These are phyloP conservation scores for Nasonia longicornis DNA, from an alignment of 1,140 invertebrate genomes.

Conservation along the genomic window DNA sequence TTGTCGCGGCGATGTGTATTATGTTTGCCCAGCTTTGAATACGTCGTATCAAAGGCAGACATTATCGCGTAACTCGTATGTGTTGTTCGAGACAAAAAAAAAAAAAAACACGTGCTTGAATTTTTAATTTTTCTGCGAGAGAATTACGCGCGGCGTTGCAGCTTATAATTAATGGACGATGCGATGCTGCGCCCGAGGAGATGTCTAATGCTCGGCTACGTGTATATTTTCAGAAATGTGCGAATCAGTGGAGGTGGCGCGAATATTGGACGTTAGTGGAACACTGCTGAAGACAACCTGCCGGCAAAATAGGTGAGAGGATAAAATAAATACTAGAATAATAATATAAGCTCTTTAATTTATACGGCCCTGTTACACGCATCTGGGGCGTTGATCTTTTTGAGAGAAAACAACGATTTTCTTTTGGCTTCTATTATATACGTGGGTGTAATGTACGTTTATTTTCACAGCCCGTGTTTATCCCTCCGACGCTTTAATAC, in stretches of 20 bases:
- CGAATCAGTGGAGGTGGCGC: conserved; percentile 14
- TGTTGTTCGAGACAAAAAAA: too few species aligned
- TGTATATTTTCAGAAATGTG: conserved; percentile 31
- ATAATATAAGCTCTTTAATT: background rate
- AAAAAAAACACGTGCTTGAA: too few species aligned
- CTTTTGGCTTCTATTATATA: too few species aligned
- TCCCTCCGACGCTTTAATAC: too few species aligned
- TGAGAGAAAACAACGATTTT: background rate
- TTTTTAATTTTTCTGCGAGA: too few species aligned
- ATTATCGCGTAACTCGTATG: too few species aligned
- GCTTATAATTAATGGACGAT: too few species aligned
- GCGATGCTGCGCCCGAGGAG: background rate
- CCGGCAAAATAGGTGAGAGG: conserved; percentile 31
- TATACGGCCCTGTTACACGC: background rate
- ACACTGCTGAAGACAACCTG: conserved; percentile 17
- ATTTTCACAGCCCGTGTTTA: background rate
- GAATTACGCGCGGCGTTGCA: too few species aligned
- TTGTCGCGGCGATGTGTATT: too few species aligned
- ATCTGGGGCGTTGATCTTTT: conserved; percentile 6
- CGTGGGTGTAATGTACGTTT: background rate
- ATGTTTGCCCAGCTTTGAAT: too few species aligned
- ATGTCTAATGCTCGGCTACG: background rate
- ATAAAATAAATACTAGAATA: conserved; percentile 19
- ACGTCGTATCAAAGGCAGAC: too few species aligned
- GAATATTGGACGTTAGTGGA: conserved; percentile 30